Conservation (phyloP, 2,797 vertebrate species). For the Spatula clypeata region DNA sequence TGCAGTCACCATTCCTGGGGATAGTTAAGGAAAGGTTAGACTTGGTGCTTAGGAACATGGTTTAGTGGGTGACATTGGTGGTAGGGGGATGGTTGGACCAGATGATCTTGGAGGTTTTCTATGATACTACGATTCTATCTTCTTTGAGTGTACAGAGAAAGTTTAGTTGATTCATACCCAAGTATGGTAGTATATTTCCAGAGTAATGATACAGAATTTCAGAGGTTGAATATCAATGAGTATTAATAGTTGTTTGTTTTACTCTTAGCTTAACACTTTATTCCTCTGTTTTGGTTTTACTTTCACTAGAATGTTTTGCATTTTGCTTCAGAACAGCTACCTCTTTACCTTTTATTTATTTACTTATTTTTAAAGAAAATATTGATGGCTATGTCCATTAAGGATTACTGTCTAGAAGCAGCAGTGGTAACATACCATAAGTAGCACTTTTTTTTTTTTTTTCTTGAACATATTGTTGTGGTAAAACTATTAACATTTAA, state of each 20-base stretch:
- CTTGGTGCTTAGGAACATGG: too few relatives aligned
- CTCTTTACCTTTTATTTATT: neutral
- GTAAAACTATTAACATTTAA: too few relatives aligned
- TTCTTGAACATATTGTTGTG: too few relatives aligned
- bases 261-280: neutral
- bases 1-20: too few relatives aligned
- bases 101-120: too few relatives aligned
- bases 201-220: neutral
- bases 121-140: too few relatives aligned
- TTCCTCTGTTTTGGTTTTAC: conserved; percentile 37
- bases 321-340: neutral
- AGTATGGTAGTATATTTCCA: neutral
- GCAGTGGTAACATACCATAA: conserved; percentile 4
- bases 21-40: too few relatives aligned
- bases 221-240: neutral
- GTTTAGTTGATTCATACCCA: too few relatives aligned
- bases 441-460: conserved; percentile 38
- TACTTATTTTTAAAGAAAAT: neutral
- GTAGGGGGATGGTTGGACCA: too few relatives aligned
- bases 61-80: too few relatives aligned
- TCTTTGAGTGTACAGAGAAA: too few relatives aligned
- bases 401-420: conserved; percentile 46
- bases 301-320: neutral
- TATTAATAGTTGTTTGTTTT: neutral
- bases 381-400: conserved; percentile 62